Conservation (phyloP, 2,113 vertebrate genomes). For the Phaethornis superciliosus region DNA sequence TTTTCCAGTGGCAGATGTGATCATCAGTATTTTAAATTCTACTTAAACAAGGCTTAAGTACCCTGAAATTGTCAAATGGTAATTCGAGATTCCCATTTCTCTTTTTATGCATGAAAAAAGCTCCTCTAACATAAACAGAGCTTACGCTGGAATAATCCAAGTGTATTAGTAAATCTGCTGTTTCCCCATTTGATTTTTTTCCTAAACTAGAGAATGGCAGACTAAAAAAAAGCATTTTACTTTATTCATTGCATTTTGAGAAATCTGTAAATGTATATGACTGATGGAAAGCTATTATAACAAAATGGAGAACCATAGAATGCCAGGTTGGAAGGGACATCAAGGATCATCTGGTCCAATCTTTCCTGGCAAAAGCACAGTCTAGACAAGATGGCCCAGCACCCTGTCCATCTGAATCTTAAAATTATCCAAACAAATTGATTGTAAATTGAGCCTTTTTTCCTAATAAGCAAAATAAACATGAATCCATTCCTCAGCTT, state of each 20-base stretch:
- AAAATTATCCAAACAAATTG: too few species aligned
- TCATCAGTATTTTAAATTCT: background rate
- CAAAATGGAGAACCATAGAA: background rate
- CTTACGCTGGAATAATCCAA: background rate
- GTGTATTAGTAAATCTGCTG: background rate
- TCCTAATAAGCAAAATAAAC: background rate
- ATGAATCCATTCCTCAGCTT: background rate
- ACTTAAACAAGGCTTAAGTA: background rate
- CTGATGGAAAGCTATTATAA: background rate
- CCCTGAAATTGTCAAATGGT: background rate
- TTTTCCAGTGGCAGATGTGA: background rate
- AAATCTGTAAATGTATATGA: background rate
- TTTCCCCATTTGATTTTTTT: background rate
- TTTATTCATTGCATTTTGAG: background rate
- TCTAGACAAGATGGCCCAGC: too few species aligned
- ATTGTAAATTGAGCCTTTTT: background rate
- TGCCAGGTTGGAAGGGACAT: too few species aligned
- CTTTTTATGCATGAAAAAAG: background rate
- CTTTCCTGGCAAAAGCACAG: too few species aligned
- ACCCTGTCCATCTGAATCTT: too few species aligned
- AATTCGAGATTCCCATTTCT: background rate
- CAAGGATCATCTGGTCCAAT: too few species aligned
- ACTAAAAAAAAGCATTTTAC: background rate
- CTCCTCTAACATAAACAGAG: background rate
- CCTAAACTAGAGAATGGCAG: background rate